Evolutionary conservation across 2,888 invertebrate genomes (phyloP).

Genomic region (Lycaena phlaeas): DNA sequence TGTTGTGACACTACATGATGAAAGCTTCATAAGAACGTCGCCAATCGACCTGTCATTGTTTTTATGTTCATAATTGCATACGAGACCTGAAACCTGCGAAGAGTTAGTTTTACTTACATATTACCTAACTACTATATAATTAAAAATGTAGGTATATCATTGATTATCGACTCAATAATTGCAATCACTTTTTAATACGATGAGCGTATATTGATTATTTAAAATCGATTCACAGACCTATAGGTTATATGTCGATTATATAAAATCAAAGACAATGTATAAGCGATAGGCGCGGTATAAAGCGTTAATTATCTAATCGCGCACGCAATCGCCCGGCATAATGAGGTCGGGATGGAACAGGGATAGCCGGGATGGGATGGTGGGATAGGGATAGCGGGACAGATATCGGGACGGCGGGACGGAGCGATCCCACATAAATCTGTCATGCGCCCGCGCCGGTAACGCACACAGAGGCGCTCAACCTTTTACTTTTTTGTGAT

Average conservation of each 20-base stretch:
- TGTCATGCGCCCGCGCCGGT: conserved; percentile 44
- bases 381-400: background rate
- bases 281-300: conserved; percentile 13
- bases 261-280: background rate
- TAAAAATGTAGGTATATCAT: too few relatives aligned
- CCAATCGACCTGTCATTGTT: too few relatives aligned
- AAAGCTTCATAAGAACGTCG: too few relatives aligned
- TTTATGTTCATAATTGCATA: too few relatives aligned
- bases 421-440: conserved; percentile 69
- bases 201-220: too few relatives aligned
- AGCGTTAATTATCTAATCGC: conserved; percentile 58
- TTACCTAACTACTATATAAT: too few relatives aligned
- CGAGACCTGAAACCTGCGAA: too few relatives aligned
- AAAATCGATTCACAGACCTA: background rate
- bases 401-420: conserved; percentile 18
- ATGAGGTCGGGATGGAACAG: conserved; percentile 17
- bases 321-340: conserved; percentile 41
- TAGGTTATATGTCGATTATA: background rate
- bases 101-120: too few relatives aligned
- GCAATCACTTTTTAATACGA: too few relatives aligned
- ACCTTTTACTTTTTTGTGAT: background rate
- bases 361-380: background rate
- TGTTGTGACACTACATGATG: too few relatives aligned
- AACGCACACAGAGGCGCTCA: conserved; percentile 27
- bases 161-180: too few relatives aligned